These are phyloP conservation scores for Eristalis pertinax DNA, from an alignment of 2,888 invertebrate species.

Conservation along the genomic window DNA sequence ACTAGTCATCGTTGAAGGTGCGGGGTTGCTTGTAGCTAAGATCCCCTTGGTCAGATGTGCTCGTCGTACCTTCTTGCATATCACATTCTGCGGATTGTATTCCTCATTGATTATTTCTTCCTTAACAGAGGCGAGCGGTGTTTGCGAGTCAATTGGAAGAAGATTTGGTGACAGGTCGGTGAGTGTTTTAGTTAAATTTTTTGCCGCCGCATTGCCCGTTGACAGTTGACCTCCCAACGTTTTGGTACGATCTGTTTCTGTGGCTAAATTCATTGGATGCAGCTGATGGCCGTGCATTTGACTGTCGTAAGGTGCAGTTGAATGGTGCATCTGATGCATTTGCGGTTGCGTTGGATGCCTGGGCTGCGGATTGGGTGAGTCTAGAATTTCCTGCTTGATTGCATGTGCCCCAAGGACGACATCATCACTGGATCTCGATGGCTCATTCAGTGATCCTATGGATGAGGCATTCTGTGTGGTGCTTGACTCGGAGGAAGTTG, in stretches of 20 bases:
- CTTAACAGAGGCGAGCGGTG: conserved; percentile 75
- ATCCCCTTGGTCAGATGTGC: conserved; percentile 81
- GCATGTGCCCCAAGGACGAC: conserved; percentile 55
- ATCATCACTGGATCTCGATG: conserved; percentile 43
- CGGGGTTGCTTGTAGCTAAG: conserved; percentile 74
- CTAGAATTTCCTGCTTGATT: conserved; percentile 79
- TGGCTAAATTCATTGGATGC: conserved; percentile 80
- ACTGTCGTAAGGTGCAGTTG: conserved; percentile 64
- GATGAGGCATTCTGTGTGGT: conserved; percentile 74
- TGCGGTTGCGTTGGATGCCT: conserved; percentile 47
- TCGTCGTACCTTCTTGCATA: conserved; percentile 81
- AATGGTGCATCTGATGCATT: conserved; percentile 63
- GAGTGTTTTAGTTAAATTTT: conserved; percentile 79
- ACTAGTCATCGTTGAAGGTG: conserved; percentile 42
- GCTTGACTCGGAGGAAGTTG: conserved; percentile 80
- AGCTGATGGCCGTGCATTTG: conserved; percentile 76
- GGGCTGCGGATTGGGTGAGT: conserved; percentile 76
- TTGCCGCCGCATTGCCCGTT: conserved; percentile 74
- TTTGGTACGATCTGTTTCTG: conserved; percentile 74
- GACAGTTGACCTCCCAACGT: conserved; percentile 61
- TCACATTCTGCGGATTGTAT: conserved; percentile 79
- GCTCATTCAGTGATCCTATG: conserved; percentile 51
- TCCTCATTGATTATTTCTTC: conserved; percentile 78
- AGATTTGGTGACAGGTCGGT: conserved; percentile 74
- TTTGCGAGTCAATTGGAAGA: conserved; percentile 62